phyloP scores from a whole-genome alignment of 2,888 invertebrate species.

The Amblyjoppa fuscipennis region DNA sequence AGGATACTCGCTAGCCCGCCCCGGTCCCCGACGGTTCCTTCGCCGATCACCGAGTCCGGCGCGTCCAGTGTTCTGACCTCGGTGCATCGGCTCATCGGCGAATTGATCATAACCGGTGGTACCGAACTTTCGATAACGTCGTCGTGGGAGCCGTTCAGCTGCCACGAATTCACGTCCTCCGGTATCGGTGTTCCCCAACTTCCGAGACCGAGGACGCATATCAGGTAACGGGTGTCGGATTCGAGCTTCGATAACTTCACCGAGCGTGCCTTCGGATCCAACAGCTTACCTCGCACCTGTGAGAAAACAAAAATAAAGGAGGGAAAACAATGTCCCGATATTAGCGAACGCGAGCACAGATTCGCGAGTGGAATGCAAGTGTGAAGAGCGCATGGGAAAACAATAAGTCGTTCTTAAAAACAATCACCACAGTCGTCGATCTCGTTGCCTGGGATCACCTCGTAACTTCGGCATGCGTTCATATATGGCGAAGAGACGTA shows the following conservation, averaged over 20 bases:
- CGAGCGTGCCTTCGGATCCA: constrained; percentile 91
- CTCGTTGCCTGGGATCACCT: too few species aligned
- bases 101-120: constrained; percentile 89
- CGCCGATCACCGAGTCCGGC: constrained; percentile 88
- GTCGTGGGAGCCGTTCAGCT: constrained; percentile 85
- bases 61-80: constrained; percentile 92
- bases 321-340: neutral
- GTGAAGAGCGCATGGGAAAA: neutral
- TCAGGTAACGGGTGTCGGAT: constrained; percentile 93
- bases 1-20: constrained; percentile 91
- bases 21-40: constrained; percentile 88
- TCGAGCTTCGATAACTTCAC: constrained; percentile 91
- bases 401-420: neutral
- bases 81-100: constrained; percentile 91
- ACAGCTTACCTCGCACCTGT: constrained; percentile 92
- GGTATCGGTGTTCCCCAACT: constrained; percentile 89
- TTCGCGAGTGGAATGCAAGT: neutral
- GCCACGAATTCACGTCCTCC: constrained; percentile 79
- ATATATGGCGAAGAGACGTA: too few species aligned
- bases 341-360: neutral
- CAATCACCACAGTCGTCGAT: too few species aligned
- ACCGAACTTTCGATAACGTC: constrained; percentile 88
- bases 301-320: constrained; percentile 64
- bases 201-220: constrained; percentile 94
- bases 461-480: too few species aligned